Evolutionary conservation across 2,113 vertebrate genomes (phyloP), one percentile per base, ranked within the genome.

Genomic region (Vulpes vulpes): DNA sequence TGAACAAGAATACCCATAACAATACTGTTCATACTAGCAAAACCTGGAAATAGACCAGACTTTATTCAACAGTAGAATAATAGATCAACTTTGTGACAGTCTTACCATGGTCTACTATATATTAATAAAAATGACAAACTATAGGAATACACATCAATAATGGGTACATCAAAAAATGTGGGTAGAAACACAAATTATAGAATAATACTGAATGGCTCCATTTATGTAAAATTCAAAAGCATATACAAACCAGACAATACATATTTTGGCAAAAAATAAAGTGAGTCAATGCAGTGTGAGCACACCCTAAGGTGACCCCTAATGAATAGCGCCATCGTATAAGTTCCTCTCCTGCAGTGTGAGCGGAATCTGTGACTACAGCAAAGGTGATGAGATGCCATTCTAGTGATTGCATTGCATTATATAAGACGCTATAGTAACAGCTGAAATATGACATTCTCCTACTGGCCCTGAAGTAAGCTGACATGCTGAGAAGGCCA

Each of bases 101-200:
- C n/a, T 91, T 87, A 69, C 19, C 22, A 89, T 8, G n/a, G 20
- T 25, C 30, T 53, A 79, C 27, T 51, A 55, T 8, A 71, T 67
- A 71, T 27, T 87, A 59, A 65, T 51, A 22, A 79, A 96, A 95
- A 93, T 32, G 55, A 16, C 73, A 5, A 64, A 73, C 65, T 16
- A 60, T 3, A 30, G 12, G 80, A n/a, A 25, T 15, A 59, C 15
- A 38, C 53, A 82, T 15, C 25, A 94, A 76, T n/a, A 78, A 73
- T 35, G 55, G 30, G 7, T 67, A 11, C 67, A 89, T 57, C 32
- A 85, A 93, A 94, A 38, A 78, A 16, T 59, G 65, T 67, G n/a
- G 74, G 11, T 87, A 60, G 30, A 89, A 89, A 95, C 94, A n/a
- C 5, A 97, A 71, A 82, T 32, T 73, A 14, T 10, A 83, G 22